Evolutionary conservation across 2,888 invertebrate species (phyloP).

Genomic region (Dioctria rufipes): DNA sequence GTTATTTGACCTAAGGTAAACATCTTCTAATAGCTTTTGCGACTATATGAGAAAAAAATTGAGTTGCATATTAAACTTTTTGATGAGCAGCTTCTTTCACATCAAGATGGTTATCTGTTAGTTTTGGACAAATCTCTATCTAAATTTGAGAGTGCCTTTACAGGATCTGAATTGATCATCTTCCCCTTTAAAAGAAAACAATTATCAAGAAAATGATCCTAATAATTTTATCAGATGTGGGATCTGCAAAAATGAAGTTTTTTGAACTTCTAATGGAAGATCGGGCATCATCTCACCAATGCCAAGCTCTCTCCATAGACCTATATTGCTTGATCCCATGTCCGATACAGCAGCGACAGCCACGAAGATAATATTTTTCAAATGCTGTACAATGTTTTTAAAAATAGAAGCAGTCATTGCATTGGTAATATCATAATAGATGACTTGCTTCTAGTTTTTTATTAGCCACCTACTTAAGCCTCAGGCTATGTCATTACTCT

Average conservation of each 20-base stretch:
- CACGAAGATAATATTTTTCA: background rate
- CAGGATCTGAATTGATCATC: background rate
- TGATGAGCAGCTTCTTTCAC: background rate
- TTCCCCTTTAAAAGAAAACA: background rate
- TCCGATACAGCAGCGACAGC: background rate
- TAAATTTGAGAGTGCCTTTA: background rate
- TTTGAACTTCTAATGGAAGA: background rate
- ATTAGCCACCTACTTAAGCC: background rate
- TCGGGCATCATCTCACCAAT: background rate
- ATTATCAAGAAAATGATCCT: background rate
- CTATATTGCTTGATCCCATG: background rate
- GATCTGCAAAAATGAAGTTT: constrained; percentile 4
- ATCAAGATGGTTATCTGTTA: background rate
- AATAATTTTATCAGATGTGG: constrained; percentile 6
- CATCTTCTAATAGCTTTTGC: no score
- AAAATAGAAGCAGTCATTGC: background rate
- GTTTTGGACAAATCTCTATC: background rate
- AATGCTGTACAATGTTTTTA: background rate
- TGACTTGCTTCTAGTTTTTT: constrained; percentile 1
- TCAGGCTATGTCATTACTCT: background rate
- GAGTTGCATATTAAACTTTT: background rate
- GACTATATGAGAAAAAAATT: no score
- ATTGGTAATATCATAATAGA: background rate
- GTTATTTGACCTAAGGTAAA: no score
- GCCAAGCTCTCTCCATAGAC: background rate